Percentiles rank a stretch among this genome's conserved stretches.
These are phyloP conservation scores for Tetramorium parvispinum DNA, from an alignment of 1,140 invertebrate species.

Conservation along the genomic window DNA sequence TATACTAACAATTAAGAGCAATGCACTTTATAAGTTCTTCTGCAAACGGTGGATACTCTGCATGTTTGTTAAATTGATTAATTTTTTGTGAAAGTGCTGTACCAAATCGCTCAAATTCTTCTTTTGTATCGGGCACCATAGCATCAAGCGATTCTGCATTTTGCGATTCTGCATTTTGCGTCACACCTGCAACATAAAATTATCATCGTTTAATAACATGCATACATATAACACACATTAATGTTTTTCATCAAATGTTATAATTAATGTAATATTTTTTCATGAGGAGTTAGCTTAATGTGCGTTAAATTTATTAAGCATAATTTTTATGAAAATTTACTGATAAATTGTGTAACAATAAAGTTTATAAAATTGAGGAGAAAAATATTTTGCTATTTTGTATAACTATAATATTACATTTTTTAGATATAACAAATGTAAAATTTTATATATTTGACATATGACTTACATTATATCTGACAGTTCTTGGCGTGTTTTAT, in stretches of 20 bases:
- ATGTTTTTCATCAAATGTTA: background rate
- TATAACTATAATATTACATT: background rate
- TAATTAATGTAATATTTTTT: background rate
- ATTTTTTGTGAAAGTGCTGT: slow-evolving; percentile 91
- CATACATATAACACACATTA: background rate
- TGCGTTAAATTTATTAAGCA: background rate
- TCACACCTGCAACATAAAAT: slow-evolving; percentile 83
- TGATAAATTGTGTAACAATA: background rate
- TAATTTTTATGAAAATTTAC: slow-evolving; percentile 11
- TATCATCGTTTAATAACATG: background rate
- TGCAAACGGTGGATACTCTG: slow-evolving; percentile 91
- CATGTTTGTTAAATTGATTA: slow-evolving; percentile 88
- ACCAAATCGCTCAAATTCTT: slow-evolving; percentile 93
- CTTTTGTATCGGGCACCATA: slow-evolving; percentile 90
- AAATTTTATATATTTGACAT: background rate
- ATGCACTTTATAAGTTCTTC: slow-evolving; percentile 93
- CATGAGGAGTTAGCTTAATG: background rate
- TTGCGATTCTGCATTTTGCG: slow-evolving; percentile 83
- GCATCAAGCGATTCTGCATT: slow-evolving; percentile 87
- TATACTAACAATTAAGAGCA: slow-evolving; percentile 91
- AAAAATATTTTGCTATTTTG: slow-evolving; percentile 8
- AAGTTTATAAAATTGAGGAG: background rate
- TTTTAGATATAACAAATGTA: background rate
- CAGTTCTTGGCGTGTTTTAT: background rate
- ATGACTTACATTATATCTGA: background rate